These are phyloP conservation scores for Lithophane leautieri DNA, from an alignment of 2,888 invertebrate species.

Conservation along the genomic window DNA sequence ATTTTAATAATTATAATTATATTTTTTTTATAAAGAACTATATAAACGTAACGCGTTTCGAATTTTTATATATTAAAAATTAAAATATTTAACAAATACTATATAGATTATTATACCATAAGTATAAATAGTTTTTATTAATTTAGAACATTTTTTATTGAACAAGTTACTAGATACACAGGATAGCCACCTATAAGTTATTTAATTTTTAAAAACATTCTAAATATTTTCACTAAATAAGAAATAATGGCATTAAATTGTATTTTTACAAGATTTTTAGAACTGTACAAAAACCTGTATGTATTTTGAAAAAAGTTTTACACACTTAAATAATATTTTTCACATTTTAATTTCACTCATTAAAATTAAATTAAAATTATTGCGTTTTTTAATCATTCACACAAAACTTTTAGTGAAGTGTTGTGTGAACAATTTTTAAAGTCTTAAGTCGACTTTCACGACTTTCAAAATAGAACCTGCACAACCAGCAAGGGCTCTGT, in stretches of 20 bases:
- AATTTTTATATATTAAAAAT: slow-evolving; percentile 79
- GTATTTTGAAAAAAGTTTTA: slow-evolving; percentile 66
- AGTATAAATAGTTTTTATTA: slow-evolving; percentile 79
- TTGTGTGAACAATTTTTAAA: slow-evolving; percentile 66
- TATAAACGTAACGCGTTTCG: slow-evolving; percentile 83
- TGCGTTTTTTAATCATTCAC: slow-evolving; percentile 56
- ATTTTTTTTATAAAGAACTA: slow-evolving; percentile 82
- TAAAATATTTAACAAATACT: slow-evolving; percentile 86
- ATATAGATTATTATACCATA: slow-evolving; percentile 82
- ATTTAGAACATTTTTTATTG: slow-evolving; percentile 88
- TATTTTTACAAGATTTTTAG: slow-evolving; percentile 63
- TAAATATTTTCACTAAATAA: slow-evolving; percentile 77
- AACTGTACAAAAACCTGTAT: slow-evolving; percentile 78
- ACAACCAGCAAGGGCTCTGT: slow-evolving; percentile 86
- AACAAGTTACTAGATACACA: slow-evolving; percentile 85
- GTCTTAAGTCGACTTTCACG: slow-evolving; percentile 52
- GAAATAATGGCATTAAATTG: slow-evolving; percentile 71
- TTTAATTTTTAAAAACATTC: slow-evolving; percentile 77
- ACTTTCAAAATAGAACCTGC: slow-evolving; percentile 75
- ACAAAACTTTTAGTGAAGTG: slow-evolving; percentile 68
- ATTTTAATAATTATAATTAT: slow-evolving; percentile 77
- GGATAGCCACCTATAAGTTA: slow-evolving; percentile 81
- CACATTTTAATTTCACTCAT: slow-evolving; percentile 35
- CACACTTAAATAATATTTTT: slow-evolving; percentile 56
- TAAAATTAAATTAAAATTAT: slow-evolving; percentile 57